These are phyloP conservation scores for Cotesia glomerata DNA, from an alignment of 1,140 invertebrate genomes.

Conservation along the genomic window DNA sequence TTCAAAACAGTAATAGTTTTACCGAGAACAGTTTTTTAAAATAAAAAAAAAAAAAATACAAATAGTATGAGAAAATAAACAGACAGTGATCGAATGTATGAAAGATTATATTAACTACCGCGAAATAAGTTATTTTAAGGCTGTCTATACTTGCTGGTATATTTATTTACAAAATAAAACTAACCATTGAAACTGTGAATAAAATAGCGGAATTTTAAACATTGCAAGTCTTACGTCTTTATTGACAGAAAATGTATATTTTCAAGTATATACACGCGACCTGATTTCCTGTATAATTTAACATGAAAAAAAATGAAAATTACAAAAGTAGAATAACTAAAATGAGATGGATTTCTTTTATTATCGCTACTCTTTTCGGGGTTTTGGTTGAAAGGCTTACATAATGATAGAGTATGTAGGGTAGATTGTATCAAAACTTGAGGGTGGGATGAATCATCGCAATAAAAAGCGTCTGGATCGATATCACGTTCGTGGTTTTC, in stretches of 20 bases:
- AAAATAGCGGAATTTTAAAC: neutral
- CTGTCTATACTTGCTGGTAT: neutral
- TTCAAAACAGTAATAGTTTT: neutral
- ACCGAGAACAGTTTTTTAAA: neutral
- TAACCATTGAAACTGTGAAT: neutral
- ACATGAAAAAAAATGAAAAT: neutral
- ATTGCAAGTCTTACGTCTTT: neutral
- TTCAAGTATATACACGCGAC: neutral
- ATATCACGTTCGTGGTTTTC: slow-evolving; percentile 10
- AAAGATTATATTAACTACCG: too few relatives aligned
- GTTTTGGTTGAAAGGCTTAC: neutral
- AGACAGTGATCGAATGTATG: too few relatives aligned
- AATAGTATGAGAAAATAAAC: too few relatives aligned
- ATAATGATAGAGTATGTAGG: neutral
- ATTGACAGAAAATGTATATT: neutral
- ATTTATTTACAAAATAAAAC: neutral
- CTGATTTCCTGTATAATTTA: neutral
- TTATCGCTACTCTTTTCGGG: neutral
- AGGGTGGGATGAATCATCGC: slow-evolving; percentile 21
- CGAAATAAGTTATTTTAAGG: too few relatives aligned
- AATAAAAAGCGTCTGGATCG: slow-evolving; percentile 22
- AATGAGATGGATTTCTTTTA: neutral
- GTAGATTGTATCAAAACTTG: neutral
- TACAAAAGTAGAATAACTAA: neutral
- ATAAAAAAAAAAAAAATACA: neutral